These are phyloP conservation scores for Propithecus deckenii DNA, from an alignment of 2,797 vertebrate genomes.

Conservation along the genomic window DNA sequence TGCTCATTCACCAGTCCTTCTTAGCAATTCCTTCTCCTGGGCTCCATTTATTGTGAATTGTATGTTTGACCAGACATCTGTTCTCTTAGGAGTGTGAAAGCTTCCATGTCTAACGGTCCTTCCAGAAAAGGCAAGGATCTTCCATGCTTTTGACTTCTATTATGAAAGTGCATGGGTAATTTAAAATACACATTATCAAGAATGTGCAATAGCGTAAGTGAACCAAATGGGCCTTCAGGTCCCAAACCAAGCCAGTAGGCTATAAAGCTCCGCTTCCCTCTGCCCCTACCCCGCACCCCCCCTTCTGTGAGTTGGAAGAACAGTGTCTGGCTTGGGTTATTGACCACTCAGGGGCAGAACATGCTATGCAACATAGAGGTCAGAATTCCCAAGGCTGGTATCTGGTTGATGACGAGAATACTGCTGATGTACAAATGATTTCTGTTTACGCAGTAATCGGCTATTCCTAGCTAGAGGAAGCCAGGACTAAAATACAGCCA, in stretches of 20 bases:
- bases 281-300: not conserved
- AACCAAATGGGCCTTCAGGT: not conserved
- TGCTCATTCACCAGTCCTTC: not conserved
- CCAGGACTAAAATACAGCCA: not conserved
- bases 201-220: not conserved
- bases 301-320: not conserved
- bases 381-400: not conserved
- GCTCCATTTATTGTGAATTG: constrained; percentile 28
- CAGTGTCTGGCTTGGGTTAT: not conserved
- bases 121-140: constrained; percentile 37
- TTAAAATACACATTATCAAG: constrained; percentile 38
- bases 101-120: constrained; percentile 43
- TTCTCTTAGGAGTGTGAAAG: constrained; percentile 14
- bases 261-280: not conserved
- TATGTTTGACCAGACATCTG: constrained; percentile 19
- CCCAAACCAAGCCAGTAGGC: not conserved
- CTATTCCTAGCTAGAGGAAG: constrained; percentile 10
- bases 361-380: not conserved
- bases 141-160: constrained; percentile 1
- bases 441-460: constrained; percentile 9
- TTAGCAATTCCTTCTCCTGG: constrained; percentile 17
- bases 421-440: not conserved
- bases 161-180: constrained; percentile 43
- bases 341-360: not conserved
- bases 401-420: not conserved